Conservation (phyloP, 2,113 vertebrate genomes). For the Pelecanoides urinatrix region DNA sequence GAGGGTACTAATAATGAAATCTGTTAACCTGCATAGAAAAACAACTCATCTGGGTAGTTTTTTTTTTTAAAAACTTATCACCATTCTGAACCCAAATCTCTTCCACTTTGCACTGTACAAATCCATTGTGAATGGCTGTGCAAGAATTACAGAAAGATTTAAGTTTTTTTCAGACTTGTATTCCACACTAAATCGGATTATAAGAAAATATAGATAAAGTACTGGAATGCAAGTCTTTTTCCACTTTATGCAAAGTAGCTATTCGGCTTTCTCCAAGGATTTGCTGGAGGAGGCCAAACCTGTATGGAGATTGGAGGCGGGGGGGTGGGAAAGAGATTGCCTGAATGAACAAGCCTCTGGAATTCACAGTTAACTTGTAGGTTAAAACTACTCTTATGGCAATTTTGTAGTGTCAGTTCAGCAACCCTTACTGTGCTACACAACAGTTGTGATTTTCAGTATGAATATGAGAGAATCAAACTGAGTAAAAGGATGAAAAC, state of each 20-base stretch:
- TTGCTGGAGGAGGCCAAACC: not conserved
- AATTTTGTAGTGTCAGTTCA: not conserved
- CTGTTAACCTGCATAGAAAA: slow-evolving; percentile 4
- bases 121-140: slow-evolving; percentile 23
- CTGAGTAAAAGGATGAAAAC: not conserved
- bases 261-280: not conserved
- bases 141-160: slow-evolving; percentile 44
- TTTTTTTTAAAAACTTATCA: not conserved
- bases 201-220: slow-evolving; percentile 43
- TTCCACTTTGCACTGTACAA: not conserved
- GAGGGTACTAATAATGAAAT: not conserved
- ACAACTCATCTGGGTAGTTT: not conserved
- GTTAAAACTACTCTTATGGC: not conserved
- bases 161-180: slow-evolving; percentile 2
- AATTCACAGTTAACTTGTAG: not conserved
- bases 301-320: not conserved
- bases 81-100: not conserved
- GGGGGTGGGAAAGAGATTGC: no score
- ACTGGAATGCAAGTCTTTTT: not conserved
- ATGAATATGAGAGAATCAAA: not conserved
- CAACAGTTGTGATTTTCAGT: not conserved
- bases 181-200: slow-evolving; percentile 43
- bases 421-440: not conserved
- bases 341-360: not conserved
- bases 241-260: slow-evolving; percentile 11